Evolutionary conservation across 2,113 vertebrate genomes (phyloP).

Genomic region (Oreotrochilus melanogaster): DNA sequence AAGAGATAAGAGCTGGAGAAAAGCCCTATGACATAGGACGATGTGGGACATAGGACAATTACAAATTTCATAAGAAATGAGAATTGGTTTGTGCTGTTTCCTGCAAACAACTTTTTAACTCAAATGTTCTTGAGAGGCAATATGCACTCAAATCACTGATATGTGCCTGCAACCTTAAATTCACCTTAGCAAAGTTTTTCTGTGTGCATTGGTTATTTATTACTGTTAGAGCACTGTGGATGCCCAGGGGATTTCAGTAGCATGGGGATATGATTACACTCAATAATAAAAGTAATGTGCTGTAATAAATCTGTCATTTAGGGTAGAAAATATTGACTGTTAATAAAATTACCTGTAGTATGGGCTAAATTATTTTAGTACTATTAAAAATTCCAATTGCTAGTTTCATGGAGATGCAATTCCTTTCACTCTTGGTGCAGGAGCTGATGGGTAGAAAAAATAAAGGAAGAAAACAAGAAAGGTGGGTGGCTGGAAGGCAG

Average conservation of each 20-base stretch:
- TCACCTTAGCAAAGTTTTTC: conserved; percentile 62
- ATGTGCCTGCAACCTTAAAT: conserved; percentile 58
- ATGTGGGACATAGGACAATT: accelerated
- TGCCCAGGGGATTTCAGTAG: conserved; percentile 60
- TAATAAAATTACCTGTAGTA: conserved; percentile 64
- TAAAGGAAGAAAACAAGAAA: not conserved
- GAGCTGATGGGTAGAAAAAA: not conserved
- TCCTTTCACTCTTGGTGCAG: not conserved
- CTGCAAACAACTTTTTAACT: conserved; percentile 12
- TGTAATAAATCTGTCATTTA: conserved; percentile 69
- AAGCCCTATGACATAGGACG: not conserved
- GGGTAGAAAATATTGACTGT: conserved; percentile 67
- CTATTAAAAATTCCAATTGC: conserved; percentile 60
- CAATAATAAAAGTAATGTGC: conserved; percentile 71
- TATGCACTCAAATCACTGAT: conserved; percentile 13
- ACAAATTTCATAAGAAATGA: not conserved
- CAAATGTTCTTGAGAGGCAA: conserved; percentile 33
- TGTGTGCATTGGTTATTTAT: conserved; percentile 60
- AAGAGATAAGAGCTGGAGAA: not conserved
- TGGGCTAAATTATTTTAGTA: conserved; percentile 61
- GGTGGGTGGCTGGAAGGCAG: not conserved
- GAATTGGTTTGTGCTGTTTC: not conserved
- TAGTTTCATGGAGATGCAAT: conserved; percentile 20
- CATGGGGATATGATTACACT: conserved; percentile 66
- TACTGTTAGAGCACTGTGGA: conserved; percentile 20